Base-by-base conservation (phyloP, 2,797 vertebrate genomes). In the Hydrolagus colliei region DNA sequence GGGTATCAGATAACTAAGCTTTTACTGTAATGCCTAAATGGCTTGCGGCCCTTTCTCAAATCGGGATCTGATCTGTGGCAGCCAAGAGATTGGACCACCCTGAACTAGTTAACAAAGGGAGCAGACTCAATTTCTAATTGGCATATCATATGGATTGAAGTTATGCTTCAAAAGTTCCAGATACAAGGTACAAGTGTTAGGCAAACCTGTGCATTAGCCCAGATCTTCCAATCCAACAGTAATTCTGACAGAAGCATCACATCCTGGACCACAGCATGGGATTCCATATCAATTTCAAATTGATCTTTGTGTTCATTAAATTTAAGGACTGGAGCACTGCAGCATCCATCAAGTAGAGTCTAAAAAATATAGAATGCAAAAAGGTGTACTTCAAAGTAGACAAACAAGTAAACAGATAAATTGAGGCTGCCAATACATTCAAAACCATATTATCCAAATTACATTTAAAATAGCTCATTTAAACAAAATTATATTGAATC, bases 221-320 rank as follows among this genome's bases (percentile, higher is more conserved):
- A 99, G 91, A 99, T 96, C 91, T 98, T 98, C 98, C 98, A 99
- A 92, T 99, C 98, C 88, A 99, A 91, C 84, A 99, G 90, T 4
- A 99, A 86, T 67, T 98, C 95, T 88, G 97, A 96, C 72, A 99
- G 90, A 75, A 99, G 92, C 0, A 91, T 91, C 86, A 97, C 92
- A 87, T 99, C 97, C 89, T 97, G 96, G 32, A 99, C 95, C 88
- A 99, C 95, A 18, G 96, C 96, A 41, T 88, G 90, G 13, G 97
- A 95, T 88, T 97, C 95, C 0, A 90, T 74, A 87, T 98, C 94
- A 88, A 98, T 91, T 22, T 92, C 90, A 86, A 97, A 96, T 72
- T 96, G 95, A 0, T 95, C 93, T 0, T 12, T 75, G 10, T 94
- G 95, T 9, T 97, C 96, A 86, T 91, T 93, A 85, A 95, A 65